A percentile compares a stretch with the other conserved stretches of the same genome.
Evolutionary conservation across 2,888 invertebrate genomes (phyloP).

Genomic region (Sphecodes monilicornis): DNA sequence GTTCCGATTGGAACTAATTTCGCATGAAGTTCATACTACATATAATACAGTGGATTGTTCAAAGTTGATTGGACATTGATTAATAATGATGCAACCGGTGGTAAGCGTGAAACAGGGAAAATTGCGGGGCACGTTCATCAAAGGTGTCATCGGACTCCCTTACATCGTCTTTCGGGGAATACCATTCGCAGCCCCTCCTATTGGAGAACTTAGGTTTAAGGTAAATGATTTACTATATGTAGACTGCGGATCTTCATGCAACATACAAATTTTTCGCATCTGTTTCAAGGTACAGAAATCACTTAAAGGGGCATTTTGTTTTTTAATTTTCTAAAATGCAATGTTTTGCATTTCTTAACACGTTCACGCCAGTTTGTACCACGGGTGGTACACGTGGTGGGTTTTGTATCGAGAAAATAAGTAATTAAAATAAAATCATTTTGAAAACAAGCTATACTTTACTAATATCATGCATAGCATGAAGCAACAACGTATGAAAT

Average conservation of each 20-base stretch:
- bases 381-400: too few species aligned
- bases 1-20: neutral
- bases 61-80: neutral
- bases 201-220: conserved; percentile 9
- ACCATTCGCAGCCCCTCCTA: conserved; percentile 6
- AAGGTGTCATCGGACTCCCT: neutral
- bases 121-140: neutral
- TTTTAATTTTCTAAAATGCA: too few species aligned
- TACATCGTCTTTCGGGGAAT: neutral
- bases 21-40: neutral
- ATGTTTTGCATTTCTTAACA: too few species aligned
- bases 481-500: too few species aligned
- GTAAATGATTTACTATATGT: neutral
- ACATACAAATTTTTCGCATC: neutral
- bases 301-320: neutral
- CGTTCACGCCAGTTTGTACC: too few species aligned
- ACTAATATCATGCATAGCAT: too few species aligned
- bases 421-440: too few species aligned
- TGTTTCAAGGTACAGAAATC: neutral
- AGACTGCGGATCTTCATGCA: neutral
- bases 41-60: neutral
- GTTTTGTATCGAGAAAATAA: too few species aligned
- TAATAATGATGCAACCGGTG: neutral
- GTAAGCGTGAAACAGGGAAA: neutral
- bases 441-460: too few species aligned